Evolutionary conservation across 2,797 vertebrate species (phyloP), one percentile per base, ranked within the genome.

Genomic region (Rallus crepitans): DNA sequence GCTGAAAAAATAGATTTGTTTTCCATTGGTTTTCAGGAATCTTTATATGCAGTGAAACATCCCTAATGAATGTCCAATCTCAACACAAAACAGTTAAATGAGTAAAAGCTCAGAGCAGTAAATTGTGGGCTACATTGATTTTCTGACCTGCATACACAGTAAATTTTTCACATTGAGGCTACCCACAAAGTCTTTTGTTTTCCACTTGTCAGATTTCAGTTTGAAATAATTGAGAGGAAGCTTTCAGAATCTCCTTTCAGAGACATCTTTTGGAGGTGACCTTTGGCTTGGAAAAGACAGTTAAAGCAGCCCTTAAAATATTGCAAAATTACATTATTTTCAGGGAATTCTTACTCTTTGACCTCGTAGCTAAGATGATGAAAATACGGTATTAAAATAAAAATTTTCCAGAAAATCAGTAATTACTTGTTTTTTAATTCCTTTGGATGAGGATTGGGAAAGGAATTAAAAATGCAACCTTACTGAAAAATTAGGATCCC

Each of bases 251-350:
- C 66, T 93, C 37, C 39, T 88, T 90, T 80, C 89, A 79, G 87
- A 90, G 40, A 48, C 13, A 48, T 96, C 82, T 90, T 97, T 82
- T 97, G 90, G 70, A 96, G 60, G 93, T 97, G 95, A 98, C 95
- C 90, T 91, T 93, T 97, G 64, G 33, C 45, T 94, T 94, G 30
- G n/a, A 73, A 93, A 50, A 24, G 25, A 39, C 72, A 78, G 75
- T 92, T 93, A 69, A 92, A 96, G n/a, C 47, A 40, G 31, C 10
- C 66, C 57, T 91, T 76, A 45, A 89, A n/a, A 84, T 92, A 93
- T 39, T 61, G 69, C 63, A 90, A 95, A 96, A 78, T 66, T 60
- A n/a, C 65, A 80, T 90, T 48, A 92, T 90, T 95, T 89, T 91
- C 57, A 94, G 81, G 61, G 78, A 93, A 80, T 18, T 85, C 94